Evolutionary conservation across 2,888 invertebrate species (phyloP).

Genomic region (Pardosa pseudoannulata): DNA sequence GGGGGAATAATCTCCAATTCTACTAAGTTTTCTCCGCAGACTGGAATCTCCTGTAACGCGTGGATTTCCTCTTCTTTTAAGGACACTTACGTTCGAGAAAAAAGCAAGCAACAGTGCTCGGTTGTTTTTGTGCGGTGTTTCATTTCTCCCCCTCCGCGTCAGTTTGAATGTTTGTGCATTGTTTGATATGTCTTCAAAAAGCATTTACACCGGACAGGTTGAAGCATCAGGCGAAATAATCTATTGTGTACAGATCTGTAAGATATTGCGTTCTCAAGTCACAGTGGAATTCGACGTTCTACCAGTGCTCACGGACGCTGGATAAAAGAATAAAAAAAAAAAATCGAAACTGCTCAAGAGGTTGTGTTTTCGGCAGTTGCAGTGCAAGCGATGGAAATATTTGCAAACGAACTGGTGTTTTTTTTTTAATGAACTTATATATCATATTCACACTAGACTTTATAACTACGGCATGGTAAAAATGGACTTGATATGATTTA

Average conservation of each 20-base stretch:
- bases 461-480: not conserved
- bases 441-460: constrained; percentile 8
- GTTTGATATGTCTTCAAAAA: not conserved
- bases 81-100: too few relatives aligned
- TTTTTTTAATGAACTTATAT: not conserved
- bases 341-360: not conserved
- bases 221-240: not conserved
- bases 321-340: too few relatives aligned
- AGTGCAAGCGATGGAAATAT: not conserved
- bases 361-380: not conserved
- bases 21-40: not conserved
- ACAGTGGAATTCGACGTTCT: not conserved
- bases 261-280: not conserved
- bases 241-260: not conserved
- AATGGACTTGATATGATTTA: not conserved
- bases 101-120: not conserved
- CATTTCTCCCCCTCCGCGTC: not conserved
- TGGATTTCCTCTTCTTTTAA: not conserved
- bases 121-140: not conserved
- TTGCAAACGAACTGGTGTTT: not conserved
- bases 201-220: too few relatives aligned
- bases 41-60: not conserved
- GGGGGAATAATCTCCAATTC: not conserved
- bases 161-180: not conserved
- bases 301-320: not conserved